Evolutionary conservation across 2,113 vertebrate species (phyloP).

Genomic region (Anhinga anhinga): DNA sequence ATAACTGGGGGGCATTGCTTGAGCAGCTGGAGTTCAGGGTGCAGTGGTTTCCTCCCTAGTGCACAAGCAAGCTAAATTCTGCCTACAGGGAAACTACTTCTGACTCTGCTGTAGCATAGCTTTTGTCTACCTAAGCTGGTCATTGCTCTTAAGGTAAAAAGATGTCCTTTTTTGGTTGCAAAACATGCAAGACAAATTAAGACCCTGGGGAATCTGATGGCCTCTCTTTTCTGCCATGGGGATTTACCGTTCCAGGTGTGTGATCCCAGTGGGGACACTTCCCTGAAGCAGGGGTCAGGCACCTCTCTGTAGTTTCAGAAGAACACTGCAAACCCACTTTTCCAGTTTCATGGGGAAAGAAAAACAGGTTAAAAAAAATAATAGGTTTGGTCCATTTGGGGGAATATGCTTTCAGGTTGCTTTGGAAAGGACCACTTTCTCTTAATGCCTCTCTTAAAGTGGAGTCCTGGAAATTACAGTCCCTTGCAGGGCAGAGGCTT

Average conservation of each 20-base stretch:
- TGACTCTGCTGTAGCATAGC: not conserved
- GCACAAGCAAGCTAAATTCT: not conserved
- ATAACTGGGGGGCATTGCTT: not conserved
- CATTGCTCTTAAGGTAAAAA: not conserved
- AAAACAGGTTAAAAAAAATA: not conserved
- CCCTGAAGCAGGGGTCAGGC: not conserved
- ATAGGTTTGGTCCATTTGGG: not conserved
- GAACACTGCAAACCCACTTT: not conserved
- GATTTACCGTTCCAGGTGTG: not conserved
- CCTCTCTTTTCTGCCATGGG: not conserved
- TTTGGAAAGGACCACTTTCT: not conserved
- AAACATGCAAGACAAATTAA: not conserved
- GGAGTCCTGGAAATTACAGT: not conserved
- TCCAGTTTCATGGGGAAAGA: not conserved
- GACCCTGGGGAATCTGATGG: not conserved
- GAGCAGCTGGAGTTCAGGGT: not conserved
- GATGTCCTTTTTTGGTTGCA: not conserved
- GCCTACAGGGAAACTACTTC: not conserved
- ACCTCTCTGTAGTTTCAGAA: not conserved
- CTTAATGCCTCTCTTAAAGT: not conserved
- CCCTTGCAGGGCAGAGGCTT: not conserved
- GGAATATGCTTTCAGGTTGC: not conserved
- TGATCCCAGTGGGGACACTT: not conserved
- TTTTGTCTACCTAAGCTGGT: not conserved
- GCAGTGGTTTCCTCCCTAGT: not conserved